Conservation (phyloP, 37 sponge, comb jelly and placozoan genomes). For the Cliona cf. orientalis region DNA sequence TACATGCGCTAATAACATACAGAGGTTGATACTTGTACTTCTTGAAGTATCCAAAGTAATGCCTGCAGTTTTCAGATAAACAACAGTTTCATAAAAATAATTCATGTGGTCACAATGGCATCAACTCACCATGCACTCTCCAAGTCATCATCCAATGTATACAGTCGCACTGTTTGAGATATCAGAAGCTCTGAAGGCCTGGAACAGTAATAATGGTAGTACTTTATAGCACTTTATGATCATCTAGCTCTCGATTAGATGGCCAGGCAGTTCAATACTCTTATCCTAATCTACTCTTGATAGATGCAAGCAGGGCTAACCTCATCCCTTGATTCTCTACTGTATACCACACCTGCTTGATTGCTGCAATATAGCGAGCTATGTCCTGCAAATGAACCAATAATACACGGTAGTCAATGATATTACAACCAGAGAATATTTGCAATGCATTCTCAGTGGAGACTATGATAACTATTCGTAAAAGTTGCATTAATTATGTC, state of each 20-base stretch:
- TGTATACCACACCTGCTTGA: conserved; percentile 20
- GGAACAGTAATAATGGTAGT: not conserved
- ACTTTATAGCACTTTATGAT: not conserved
- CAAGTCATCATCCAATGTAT: conserved; percentile 6
- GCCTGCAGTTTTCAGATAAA: not conserved
- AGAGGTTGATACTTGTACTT: not conserved
- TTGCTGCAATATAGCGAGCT: not conserved
- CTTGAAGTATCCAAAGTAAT: conserved; percentile 3
- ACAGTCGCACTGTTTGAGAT: conserved; percentile 30
- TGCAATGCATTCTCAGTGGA: not conserved
- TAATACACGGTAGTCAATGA: not conserved
- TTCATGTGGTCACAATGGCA: not conserved
- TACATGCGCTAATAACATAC: too few relatives aligned
- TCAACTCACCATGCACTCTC: conserved; percentile 46
- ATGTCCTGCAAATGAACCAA: conserved; percentile 5
- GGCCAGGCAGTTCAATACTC: not conserved
- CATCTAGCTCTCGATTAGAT: not conserved
- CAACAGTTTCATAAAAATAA: not conserved
- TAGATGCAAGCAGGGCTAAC: conserved; percentile 5
- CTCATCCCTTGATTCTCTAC: not conserved
- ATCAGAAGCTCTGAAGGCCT: conserved; percentile 46
- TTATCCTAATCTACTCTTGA: not conserved
- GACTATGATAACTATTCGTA: too few relatives aligned
- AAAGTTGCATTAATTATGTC: too few relatives aligned
- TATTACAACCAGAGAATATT: not conserved